These are phyloP conservation scores for Caenorhabditis latens DNA, from an alignment of 1,140 invertebrate species.

Conservation along the genomic window DNA sequence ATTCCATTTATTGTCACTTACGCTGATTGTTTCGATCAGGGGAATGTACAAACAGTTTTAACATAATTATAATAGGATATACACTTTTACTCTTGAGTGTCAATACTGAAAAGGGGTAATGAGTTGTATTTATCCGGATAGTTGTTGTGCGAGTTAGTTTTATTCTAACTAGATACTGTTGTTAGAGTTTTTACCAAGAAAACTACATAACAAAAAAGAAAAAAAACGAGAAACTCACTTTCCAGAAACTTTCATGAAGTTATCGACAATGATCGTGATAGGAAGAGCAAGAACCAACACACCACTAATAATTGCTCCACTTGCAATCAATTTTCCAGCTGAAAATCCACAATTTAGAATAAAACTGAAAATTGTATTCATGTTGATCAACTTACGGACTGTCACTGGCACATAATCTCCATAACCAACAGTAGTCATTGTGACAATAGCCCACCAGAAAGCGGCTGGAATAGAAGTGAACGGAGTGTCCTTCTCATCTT, in stretches of 20 bases:
- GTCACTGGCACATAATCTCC: constrained; percentile 78
- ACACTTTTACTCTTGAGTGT: constrained; percentile 43
- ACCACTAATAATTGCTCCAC: constrained; percentile 74
- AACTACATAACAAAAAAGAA: background rate
- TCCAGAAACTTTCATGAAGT: constrained; percentile 67
- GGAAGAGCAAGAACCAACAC: constrained; percentile 78
- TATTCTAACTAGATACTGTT: background rate
- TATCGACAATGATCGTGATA: constrained; percentile 79
- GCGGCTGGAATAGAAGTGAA: constrained; percentile 78
- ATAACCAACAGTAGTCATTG: constrained; percentile 81
- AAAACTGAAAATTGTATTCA: background rate
- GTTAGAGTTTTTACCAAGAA: background rate
- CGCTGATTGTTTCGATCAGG: constrained; percentile 33
- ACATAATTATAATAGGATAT: constrained; percentile 6
- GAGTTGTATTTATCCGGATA: background rate
- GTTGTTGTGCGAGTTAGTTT: background rate
- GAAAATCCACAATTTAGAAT: constrained; percentile 11
- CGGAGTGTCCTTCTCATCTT: constrained; percentile 76
- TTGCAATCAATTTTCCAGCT: constrained; percentile 77
- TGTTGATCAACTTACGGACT: constrained; percentile 59
- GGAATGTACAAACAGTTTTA: constrained; percentile 47
- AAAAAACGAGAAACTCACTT: constrained; percentile 53
- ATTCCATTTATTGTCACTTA: constrained; percentile 34
- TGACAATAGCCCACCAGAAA: constrained; percentile 80
- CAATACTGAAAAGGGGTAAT: constrained; percentile 42